These are phyloP conservation scores for Zonotrichia albicollis DNA, from an alignment of 2,797 vertebrate species.

Conservation along the genomic window DNA sequence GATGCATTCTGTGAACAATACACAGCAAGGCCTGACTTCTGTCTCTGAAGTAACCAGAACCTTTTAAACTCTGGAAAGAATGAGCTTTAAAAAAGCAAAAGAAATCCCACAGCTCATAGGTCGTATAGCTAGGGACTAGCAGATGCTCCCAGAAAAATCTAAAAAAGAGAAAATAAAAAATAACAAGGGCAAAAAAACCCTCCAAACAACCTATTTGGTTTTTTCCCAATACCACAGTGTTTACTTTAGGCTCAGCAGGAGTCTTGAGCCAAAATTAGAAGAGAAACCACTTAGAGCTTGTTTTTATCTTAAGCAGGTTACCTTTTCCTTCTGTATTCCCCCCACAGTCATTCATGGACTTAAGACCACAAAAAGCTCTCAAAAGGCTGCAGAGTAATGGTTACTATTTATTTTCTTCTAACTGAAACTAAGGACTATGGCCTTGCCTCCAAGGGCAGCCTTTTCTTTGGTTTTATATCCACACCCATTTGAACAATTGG, in stretches of 20 bases:
- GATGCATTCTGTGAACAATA: neutral
- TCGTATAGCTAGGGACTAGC: neutral
- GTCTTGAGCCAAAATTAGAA: neutral
- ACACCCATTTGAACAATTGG: neutral
- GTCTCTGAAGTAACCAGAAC: neutral
- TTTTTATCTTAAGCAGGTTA: neutral
- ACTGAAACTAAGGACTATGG: neutral
- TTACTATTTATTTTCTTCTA: neutral
- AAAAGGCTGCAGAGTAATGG: neutral
- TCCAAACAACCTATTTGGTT: neutral
- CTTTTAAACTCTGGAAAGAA: neutral
- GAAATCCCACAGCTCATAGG: neutral
- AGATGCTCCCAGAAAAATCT: neutral
- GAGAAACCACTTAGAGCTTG: neutral
- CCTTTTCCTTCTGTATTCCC: neutral
- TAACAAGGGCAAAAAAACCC: rapidly evolving
- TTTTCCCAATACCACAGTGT: neutral
- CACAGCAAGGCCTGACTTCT: neutral
- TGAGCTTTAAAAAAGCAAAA: neutral
- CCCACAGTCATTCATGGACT: neutral
- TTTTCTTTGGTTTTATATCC: conserved; percentile 43
- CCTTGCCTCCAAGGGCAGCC: conserved; percentile 5
- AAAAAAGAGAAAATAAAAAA: neutral
- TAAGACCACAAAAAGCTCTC: neutral
- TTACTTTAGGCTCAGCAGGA: neutral